A percentile compares a stretch with the other conserved stretches of the same genome.
phyloP scores from a whole-genome alignment of 1,140 invertebrate species.

The Lepidotrigona ventralis region DNA sequence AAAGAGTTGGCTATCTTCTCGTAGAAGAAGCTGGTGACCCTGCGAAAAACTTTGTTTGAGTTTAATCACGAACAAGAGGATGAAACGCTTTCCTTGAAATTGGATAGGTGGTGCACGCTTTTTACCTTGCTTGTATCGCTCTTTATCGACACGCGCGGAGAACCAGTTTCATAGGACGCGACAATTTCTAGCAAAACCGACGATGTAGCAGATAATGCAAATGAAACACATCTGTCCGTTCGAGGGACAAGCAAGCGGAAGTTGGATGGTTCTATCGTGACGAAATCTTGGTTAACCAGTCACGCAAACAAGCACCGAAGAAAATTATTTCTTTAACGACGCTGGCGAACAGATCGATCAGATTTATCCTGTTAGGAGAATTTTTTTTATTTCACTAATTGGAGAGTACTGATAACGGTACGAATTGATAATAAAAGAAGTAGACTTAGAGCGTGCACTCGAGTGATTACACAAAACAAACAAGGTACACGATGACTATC shows the following conservation, averaged over 20 bases:
- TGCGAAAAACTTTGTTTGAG: background rate
- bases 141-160: background rate
- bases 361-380: slow-evolving; percentile 17
- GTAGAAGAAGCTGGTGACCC: background rate
- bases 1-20: too few relatives aligned
- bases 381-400: background rate
- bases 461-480: background rate
- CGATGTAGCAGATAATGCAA: background rate
- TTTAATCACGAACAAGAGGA: slow-evolving; percentile 10
- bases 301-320: slow-evolving; percentile 4
- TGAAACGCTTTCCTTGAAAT: background rate
- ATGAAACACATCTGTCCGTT: background rate
- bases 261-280: slow-evolving; percentile 3
- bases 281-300: slow-evolving; percentile 25
- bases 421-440: too few relatives aligned
- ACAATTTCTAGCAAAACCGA: slow-evolving; percentile 5
- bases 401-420: too few relatives aligned
- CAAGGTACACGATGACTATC: background rate
- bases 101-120: background rate
- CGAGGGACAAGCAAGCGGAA: slow-evolving; percentile 2
- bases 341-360: slow-evolving; percentile 6
- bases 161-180: background rate
- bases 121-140: background rate
- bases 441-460: background rate
- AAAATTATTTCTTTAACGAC: slow-evolving; percentile 19